Percentiles rank a stretch among this genome's conserved stretches.
Evolutionary conservation across 2,888 invertebrate species (phyloP).

Genomic region (Alloplasta piceator): DNA sequence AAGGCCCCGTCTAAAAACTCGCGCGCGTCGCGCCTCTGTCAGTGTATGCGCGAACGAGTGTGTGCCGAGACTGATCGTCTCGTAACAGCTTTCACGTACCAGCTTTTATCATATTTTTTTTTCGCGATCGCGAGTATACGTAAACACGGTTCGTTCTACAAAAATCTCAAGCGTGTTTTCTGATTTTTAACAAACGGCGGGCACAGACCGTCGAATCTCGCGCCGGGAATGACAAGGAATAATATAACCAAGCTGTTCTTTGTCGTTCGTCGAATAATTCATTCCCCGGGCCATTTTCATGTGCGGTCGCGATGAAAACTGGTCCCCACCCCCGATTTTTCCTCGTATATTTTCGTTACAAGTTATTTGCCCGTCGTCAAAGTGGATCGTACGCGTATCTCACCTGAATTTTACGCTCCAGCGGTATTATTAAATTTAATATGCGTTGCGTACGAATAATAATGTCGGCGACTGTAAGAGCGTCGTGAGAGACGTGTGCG

Average conservation of each 20-base stretch:
- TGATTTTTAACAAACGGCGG: neutral
- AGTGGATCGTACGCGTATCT: slow-evolving; percentile 55
- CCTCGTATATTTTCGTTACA: slow-evolving; percentile 63
- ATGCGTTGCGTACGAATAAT: slow-evolving; percentile 62
- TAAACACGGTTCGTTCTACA: slow-evolving; percentile 29
- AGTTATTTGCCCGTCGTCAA: slow-evolving; percentile 66
- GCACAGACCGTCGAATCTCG: neutral
- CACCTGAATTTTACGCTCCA: slow-evolving; percentile 51
- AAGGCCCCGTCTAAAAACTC: neutral
- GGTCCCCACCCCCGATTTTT: slow-evolving; percentile 68
- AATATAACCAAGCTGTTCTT: slow-evolving; percentile 20
- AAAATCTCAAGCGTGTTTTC: neutral
- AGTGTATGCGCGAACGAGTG: slow-evolving; percentile 44
- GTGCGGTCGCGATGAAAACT: slow-evolving; percentile 74
- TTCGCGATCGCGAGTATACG: neutral
- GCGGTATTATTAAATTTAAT: slow-evolving; percentile 42
- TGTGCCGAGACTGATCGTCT: slow-evolving; percentile 53
- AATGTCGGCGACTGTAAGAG: slow-evolving; percentile 53
- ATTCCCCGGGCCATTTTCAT: slow-evolving; percentile 68
- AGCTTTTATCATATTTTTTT: slow-evolving; percentile 29
- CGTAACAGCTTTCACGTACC: slow-evolving; percentile 65
- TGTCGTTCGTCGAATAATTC: slow-evolving; percentile 23
- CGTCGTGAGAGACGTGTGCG: slow-evolving; percentile 51
- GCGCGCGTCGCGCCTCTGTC: slow-evolving; percentile 8
- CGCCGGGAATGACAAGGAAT: slow-evolving; percentile 14